A percentile compares a stretch with the other conserved stretches of the same genome.
Conservation (phyloP, 37 sponge, comb jelly and placozoan species). For the Cladorhizidae sp. region DNA sequence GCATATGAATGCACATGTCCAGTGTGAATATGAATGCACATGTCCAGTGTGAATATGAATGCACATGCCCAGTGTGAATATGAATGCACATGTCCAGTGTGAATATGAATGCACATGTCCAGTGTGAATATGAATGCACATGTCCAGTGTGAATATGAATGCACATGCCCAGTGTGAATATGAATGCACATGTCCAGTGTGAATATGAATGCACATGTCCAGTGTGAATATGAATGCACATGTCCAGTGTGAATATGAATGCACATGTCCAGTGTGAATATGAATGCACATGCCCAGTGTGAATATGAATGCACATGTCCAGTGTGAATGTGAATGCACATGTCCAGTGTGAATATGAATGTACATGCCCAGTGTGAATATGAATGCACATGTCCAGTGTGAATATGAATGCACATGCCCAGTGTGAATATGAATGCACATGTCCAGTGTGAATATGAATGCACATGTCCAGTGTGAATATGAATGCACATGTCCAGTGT, state of each 20-base stretch:
- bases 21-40: not conserved
- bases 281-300: not conserved
- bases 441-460: not conserved
- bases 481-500: not conserved
- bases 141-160: not conserved
- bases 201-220: not conserved
- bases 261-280: not conserved
- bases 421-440: not conserved
- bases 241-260: not conserved
- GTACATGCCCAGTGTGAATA: not conserved
- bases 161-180: not conserved
- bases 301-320: not conserved
- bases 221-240: not conserved
- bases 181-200: not conserved
- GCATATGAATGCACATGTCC: not conserved
- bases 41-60: not conserved
- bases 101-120: not conserved
- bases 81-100: not conserved
- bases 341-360: not conserved
- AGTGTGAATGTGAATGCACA: not conserved
- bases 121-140: not conserved
- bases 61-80: not conserved
- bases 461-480: not conserved
- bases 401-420: not conserved
- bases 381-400: not conserved